Evolutionary conservation across 2,113 vertebrate species (phyloP), one percentile per base, ranked within the genome.

Genomic region (Thamnaconus septentrionalis): DNA sequence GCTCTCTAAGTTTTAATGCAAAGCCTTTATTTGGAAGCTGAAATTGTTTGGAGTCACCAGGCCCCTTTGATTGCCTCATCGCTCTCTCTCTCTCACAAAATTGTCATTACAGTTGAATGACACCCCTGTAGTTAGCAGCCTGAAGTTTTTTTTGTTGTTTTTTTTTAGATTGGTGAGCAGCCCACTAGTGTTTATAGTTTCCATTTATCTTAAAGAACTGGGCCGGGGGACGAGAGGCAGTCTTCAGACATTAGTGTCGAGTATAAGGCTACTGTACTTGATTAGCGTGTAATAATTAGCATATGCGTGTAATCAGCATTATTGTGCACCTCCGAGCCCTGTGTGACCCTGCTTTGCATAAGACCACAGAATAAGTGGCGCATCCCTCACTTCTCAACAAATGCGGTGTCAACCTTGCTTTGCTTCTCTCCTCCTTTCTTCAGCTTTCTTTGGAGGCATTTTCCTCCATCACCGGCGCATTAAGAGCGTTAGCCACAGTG

Each of bases 271-370:
- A 92, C 91, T 92, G 91, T 91, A 92, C 90, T 90, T 93, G 91
- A 93, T 93, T 87, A 92, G 90, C 85, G 87, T 89, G 88, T 92
- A 85, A 91, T 92, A 91, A 93, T 93, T 93, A 92, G 91, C 92
- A 92, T 92, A 92, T 85, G 91, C 90, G 89, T 93, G 92, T 93
- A 93, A 93, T 93, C 91, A 93, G 90, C 81, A 91, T 93, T 91
- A 93, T 93, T 93, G 91, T 93, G 91, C 85, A 78, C 71, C 85
- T 82, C 85, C 73, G 86, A 89, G 86, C 86, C 88, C 79, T 67
- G 54, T 64, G 80, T 92, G 91, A 93, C 92, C 92, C 89, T 90
- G 80, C 81, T 93, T 93, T 92, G 90, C 92, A 93, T 93, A 89
- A 87, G 85, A 91, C 83, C 86, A 81, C 79, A 79, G 84, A 88